These are phyloP conservation scores for Noturus placidus DNA, from an alignment of 2,113 vertebrate species.

Conservation along the genomic window DNA sequence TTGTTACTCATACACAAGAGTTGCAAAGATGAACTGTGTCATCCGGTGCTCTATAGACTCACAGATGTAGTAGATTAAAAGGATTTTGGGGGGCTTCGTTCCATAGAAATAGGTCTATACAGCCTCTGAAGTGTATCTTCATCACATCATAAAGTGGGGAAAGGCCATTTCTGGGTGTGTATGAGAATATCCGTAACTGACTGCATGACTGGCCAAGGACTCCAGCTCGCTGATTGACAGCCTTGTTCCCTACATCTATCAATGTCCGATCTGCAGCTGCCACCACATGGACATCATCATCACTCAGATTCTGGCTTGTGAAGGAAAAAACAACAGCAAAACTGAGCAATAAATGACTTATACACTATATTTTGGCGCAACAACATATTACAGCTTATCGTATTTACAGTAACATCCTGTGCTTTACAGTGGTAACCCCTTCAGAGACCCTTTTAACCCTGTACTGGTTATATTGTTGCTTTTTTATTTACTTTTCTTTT, in stretches of 20 bases:
- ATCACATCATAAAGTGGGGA: slow-evolving; percentile 35
- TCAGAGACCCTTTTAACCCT: neutral
- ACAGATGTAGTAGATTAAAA: slow-evolving; percentile 13
- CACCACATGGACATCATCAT: slow-evolving; percentile 54
- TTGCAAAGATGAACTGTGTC: neutral
- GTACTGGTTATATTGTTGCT: neutral
- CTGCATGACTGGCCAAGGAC: slow-evolving; percentile 51
- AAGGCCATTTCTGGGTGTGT: slow-evolving; percentile 39
- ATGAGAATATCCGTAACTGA: slow-evolving; percentile 41
- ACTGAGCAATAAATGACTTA: slow-evolving; percentile 4
- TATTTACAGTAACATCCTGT: slow-evolving; percentile 4
- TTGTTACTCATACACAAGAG: neutral
- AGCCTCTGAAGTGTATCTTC: slow-evolving; percentile 32
- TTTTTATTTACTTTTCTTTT: neutral
- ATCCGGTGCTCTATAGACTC: neutral
- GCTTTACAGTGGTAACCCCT: neutral
- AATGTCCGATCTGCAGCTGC: slow-evolving; percentile 50
- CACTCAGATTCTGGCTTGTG: slow-evolving; percentile 36
- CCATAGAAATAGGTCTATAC: slow-evolving; percentile 21
- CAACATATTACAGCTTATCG: slow-evolving; percentile 6
- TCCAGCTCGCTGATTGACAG: slow-evolving; percentile 51
- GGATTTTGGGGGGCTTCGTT: neutral
- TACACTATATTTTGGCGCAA: neutral
- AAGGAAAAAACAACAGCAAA: slow-evolving; percentile 20
- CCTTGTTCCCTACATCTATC: slow-evolving; percentile 51